Evolutionary conservation across 2,113 vertebrate genomes (phyloP), one percentile per base, ranked within the genome.

Genomic region (Erpornis zantholeuca): DNA sequence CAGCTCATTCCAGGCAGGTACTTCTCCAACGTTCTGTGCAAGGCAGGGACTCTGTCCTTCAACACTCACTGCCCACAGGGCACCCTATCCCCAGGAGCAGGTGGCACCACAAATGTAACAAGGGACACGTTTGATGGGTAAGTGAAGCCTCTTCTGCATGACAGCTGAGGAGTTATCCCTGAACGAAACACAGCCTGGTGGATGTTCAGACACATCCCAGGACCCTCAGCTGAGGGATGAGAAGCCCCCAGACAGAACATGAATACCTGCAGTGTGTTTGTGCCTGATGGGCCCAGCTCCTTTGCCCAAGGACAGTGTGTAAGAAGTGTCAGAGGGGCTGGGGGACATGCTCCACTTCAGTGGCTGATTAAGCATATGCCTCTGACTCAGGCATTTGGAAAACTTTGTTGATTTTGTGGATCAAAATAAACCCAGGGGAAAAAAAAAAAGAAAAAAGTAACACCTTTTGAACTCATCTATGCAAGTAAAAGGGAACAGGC

Each of bases 41-140:
- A 12, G 8, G 33, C 24, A 15, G 36, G 1, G 12, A 5, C 65
- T 42, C 47, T 64, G 82, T 9, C 82, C 70, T 68, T 4, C 35
- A 31, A 12, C 11, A 2, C n/a, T 3, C 24, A 2, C 1, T 2
- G 52, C 4, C 36, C 59, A 2, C 44, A 7, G n/a, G 36, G 19
- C 42, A 52, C 36, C 8, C 76, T 1, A 1, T 11, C 15, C 45
- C 54, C 36, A 3, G 7, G 35, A 24, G 76, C 0, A 47, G 54
- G 49, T 3, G 27, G 50, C 82, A 77, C 53, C 70, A 25, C 40
- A 5, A 15, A n/a, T 1, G 6, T 9, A 15, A 3, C 9, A 24
- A 44, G 64, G 25, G 45, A 49, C 35, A 10, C 4, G 1, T 10
- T 10, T 28, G 28, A 24, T 16, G 17, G 45, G 45, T 42, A 27